Evolutionary conservation across 2,113 vertebrate species (phyloP).

Genomic region (Platanista minor): DNA sequence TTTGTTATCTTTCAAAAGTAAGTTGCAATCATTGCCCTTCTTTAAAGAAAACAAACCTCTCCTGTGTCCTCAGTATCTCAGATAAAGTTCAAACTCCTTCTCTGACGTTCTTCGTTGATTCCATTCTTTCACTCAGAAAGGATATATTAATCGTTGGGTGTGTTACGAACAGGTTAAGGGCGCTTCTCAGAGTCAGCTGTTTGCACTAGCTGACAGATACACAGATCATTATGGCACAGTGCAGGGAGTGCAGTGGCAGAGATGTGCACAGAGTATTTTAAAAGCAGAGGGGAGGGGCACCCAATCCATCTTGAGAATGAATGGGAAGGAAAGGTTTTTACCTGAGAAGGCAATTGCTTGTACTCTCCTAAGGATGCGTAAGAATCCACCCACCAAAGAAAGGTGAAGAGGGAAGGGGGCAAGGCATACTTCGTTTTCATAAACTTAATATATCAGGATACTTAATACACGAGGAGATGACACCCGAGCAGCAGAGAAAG

Average conservation of each 20-base stretch:
- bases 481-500: neutral
- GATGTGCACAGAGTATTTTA: neutral
- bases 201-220: too few species aligned
- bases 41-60: neutral
- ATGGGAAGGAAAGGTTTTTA: neutral
- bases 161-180: neutral
- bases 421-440: neutral
- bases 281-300: neutral
- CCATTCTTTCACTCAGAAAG: neutral
- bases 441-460: too few species aligned
- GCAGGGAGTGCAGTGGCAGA: neutral
- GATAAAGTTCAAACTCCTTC: neutral
- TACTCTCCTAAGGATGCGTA: neutral
- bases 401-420: neutral
- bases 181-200: neutral
- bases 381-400: neutral
- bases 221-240: neutral
- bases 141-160: neutral
- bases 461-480: neutral
- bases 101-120: neutral
- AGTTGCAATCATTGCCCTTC: neutral
- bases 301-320: neutral
- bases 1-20: neutral
- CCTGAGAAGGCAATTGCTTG: neutral
- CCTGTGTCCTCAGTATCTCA: neutral